Conservation (phyloP, 2,888 invertebrate genomes). For the Dryomyza anilis region DNA sequence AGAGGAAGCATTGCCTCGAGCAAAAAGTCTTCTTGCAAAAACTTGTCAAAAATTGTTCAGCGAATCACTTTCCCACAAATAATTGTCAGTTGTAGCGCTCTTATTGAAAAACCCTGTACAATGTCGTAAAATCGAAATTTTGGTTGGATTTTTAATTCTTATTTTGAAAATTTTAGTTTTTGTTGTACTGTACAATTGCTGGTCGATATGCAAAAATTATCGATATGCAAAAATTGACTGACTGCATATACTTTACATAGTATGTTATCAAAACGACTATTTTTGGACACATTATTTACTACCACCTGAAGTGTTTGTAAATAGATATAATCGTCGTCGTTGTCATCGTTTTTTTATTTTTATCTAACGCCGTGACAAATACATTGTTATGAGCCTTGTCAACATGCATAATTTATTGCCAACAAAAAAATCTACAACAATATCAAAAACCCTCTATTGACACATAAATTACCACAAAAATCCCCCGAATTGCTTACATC, state of each 20-base stretch:
- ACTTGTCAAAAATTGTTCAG: neutral
- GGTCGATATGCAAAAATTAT: neutral
- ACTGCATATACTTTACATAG: neutral
- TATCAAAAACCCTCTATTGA: neutral
- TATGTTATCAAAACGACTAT: neutral
- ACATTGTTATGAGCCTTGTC: conserved; percentile 13
- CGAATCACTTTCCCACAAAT: neutral
- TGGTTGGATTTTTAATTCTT: neutral
- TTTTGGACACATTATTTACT: conserved; percentile 13
- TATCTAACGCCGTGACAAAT: conserved; percentile 12
- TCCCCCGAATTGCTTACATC: neutral
- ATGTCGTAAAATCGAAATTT: no score
- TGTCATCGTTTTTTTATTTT: conserved; percentile 6
- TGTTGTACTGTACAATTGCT: neutral
- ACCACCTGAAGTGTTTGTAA: conserved; percentile 2
- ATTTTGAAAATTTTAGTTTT: neutral
- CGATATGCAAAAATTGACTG: neutral
- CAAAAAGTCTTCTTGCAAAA: neutral
- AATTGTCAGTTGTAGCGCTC: neutral
- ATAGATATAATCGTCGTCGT: no score
- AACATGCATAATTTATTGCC: conserved; percentile 10
- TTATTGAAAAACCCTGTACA: no score
- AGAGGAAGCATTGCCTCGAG: no score
- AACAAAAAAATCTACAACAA: neutral
- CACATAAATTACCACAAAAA: neutral